Evolutionary conservation across 1,140 invertebrate species (phyloP).

Genomic region (Branchinecta lindahli): DNA sequence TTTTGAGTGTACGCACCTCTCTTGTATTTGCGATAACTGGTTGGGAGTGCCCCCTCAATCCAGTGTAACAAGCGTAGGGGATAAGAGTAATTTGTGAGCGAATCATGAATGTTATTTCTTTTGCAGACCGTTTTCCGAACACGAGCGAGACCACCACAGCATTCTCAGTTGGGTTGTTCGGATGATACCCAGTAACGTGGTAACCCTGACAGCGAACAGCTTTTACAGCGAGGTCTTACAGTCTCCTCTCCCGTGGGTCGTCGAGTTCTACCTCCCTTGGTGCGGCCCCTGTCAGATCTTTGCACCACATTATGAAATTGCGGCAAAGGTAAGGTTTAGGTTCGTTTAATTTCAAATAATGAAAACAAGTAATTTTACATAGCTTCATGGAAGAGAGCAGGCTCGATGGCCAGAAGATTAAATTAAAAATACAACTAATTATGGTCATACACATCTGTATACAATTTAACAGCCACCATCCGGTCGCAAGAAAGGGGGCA

Average conservation of each 20-base stretch:
- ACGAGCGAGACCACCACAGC: constrained; percentile 40
- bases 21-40: too few relatives aligned
- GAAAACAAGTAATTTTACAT: too few relatives aligned
- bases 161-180: constrained; percentile 43
- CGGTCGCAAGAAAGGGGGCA: too few relatives aligned
- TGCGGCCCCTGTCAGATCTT: constrained; percentile 53
- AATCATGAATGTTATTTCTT: constrained; percentile 17
- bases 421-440: not conserved
- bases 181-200: constrained; percentile 39
- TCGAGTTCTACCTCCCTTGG: constrained; percentile 61
- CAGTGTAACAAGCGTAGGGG: too few relatives aligned
- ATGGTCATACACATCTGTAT: too few relatives aligned
- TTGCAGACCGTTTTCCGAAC: constrained; percentile 43
- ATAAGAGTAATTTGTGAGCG: too few relatives aligned
- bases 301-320: constrained; percentile 48
- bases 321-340: constrained; percentile 48
- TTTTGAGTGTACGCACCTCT: too few relatives aligned
- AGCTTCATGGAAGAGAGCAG: too few relatives aligned
- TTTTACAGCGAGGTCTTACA: constrained; percentile 30
- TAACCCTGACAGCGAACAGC: constrained; percentile 28
- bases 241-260: constrained; percentile 38
- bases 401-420: too few relatives aligned
- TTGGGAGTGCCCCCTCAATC: too few relatives aligned
- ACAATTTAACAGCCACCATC: not conserved
- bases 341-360: too few relatives aligned